A percentile compares a stretch with the other conserved stretches of the same genome.
These are phyloP conservation scores for Bryconaethiops microstoma DNA, from an alignment of 2,797 vertebrate genomes.

Conservation along the genomic window DNA sequence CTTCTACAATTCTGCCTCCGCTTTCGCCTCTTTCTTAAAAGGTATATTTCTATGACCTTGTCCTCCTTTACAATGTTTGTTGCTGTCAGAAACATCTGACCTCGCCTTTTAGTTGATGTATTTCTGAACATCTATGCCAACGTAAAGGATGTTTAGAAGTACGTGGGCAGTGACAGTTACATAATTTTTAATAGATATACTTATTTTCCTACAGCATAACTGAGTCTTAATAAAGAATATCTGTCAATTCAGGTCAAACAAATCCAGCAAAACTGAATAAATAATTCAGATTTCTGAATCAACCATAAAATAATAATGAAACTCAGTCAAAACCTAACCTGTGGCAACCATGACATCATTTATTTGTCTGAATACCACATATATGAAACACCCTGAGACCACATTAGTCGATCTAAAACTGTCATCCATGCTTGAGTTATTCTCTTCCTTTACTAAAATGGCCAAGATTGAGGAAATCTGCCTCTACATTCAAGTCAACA, in stretches of 20 bases:
- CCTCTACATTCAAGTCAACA: constrained; percentile 22
- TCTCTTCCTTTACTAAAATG: constrained; percentile 22
- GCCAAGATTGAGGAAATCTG: background rate
- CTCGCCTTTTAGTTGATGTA: too few relatives aligned
- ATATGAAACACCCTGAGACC: constrained; percentile 5
- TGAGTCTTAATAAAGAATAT: background rate
- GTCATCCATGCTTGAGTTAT: constrained; percentile 13
- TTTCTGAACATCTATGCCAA: too few relatives aligned
- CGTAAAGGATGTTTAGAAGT: too few relatives aligned
- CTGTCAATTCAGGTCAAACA: background rate
- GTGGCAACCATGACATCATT: background rate
- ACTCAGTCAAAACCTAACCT: background rate
- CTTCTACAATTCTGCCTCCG: too few relatives aligned
- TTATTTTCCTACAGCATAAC: background rate
- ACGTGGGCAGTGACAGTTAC: too few relatives aligned
- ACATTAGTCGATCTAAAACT: constrained; percentile 38
- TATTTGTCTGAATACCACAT: constrained; percentile 3
- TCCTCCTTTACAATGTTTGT: too few relatives aligned
- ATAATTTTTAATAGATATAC: too few relatives aligned
- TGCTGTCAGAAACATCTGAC: too few relatives aligned
- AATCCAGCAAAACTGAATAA: background rate
- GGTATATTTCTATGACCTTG: too few relatives aligned
- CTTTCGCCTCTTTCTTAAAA: too few relatives aligned
- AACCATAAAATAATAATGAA: background rate
- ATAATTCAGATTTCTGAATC: background rate